A percentile compares a stretch with the other conserved stretches of the same genome.
These are phyloP conservation scores for Scatophagus argus DNA, from an alignment of 2,113 vertebrate species.

Conservation along the genomic window DNA sequence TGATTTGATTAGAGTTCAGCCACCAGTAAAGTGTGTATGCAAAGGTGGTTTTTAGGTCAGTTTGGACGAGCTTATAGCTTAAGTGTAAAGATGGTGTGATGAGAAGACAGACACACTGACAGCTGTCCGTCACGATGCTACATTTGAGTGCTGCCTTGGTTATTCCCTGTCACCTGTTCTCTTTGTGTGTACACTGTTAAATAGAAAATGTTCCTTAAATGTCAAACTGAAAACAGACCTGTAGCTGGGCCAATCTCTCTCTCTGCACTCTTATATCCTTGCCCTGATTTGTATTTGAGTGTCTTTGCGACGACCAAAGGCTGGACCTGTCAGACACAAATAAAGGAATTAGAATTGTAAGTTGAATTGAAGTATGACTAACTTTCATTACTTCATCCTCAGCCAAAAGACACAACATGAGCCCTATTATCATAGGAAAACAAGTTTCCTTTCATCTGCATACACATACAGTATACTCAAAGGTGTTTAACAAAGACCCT, in stretches of 20 bases:
- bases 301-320: neutral
- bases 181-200: neutral
- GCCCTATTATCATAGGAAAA: neutral
- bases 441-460: neutral
- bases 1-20: constrained; percentile 29
- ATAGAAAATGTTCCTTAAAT: neutral
- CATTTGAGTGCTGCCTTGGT: neutral
- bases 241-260: neutral
- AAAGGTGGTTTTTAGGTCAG: constrained; percentile 6
- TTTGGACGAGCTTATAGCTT: neutral
- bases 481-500: neutral
- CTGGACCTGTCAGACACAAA: neutral
- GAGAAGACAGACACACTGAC: neutral
- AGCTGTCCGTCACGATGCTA: neutral
- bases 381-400: neutral
- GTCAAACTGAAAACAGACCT: neutral
- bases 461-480: neutral
- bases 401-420: neutral
- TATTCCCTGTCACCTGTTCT: neutral
- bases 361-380: neutral
- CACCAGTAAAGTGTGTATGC: neutral
- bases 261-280: neutral
- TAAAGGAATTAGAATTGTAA: neutral
- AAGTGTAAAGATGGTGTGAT: neutral
- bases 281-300: neutral